Evolutionary conservation across 2,888 invertebrate genomes (phyloP), one percentile per base, ranked within the genome.

Genomic region (Xestia rhomboidea): DNA sequence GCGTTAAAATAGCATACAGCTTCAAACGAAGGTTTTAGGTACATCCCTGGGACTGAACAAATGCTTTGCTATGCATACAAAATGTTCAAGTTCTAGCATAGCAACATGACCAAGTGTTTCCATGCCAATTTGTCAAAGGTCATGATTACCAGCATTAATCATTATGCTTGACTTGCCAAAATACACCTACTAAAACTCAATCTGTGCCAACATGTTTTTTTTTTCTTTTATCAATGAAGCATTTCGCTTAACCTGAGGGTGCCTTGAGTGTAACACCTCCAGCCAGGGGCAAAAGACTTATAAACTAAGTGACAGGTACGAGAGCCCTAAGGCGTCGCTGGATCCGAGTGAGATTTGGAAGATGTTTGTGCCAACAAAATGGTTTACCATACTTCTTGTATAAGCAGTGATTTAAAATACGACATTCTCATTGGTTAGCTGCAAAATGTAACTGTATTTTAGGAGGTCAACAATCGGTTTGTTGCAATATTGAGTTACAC

Each of bases 121-220:
- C 13, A 41, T 49, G 76, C 38, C 46, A 38, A 44, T 0, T 38
- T 38, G 13, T 38, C 13, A 0, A 8, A 49, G 62, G 8, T n/a
- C 77, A 75, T 76, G 21, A 57, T 44, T 5, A 34, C 34, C 21
- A 57, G 5, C 44, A 44, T 73, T 21, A 44, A 27, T 51, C 38
- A 30, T 18, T 27, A 11, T 18, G 62, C 13, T 46, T 30, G n/a
- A 76, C 30, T 2, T 10, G 76, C 76, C 51, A 77, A 77, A 77
- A 76, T 62, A 30, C n/a, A 27, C 21, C 38, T 75, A 41, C 18
- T 24, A 8, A 38, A 41, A 11, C 60, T 44, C 30, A 7, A 69
- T 46, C 34, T 38, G 3, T 7, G 15, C 30, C 77, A 63, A 51
- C 15, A 38, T 38, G n/a, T 38, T 6, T 38, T 38, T 4, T 34